These are phyloP conservation scores for Cetonia aurata DNA, from an alignment of 2,888 invertebrate genomes.

Conservation along the genomic window DNA sequence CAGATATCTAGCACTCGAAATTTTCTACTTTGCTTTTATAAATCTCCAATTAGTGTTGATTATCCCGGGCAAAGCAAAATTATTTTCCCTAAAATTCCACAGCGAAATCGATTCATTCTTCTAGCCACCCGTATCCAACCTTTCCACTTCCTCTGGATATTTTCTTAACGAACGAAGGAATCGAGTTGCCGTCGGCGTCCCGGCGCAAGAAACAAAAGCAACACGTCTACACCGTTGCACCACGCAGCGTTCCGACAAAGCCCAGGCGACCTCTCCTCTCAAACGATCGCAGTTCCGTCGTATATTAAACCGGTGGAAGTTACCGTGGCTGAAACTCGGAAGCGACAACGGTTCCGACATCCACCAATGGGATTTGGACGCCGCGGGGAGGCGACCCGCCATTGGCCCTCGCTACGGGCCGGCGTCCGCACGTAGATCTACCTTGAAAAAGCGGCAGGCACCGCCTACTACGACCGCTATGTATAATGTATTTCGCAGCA, in stretches of 20 bases:
- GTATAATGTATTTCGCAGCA: constrained; percentile 63
- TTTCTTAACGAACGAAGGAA: neutral
- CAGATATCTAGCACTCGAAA: too few species aligned
- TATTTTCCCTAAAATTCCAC: too few species aligned
- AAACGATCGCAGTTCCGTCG: neutral
- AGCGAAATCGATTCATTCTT: too few species aligned
- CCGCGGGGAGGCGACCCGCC: constrained; percentile 34
- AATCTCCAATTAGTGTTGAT: too few species aligned
- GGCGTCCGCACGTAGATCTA: constrained; percentile 57
- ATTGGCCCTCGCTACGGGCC: constrained; percentile 48
- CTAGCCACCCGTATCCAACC: neutral
- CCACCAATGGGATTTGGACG: constrained; percentile 23
- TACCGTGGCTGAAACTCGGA: constrained; percentile 12
- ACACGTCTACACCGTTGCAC: neutral
- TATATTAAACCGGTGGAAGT: constrained; percentile 38
- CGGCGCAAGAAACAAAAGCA: too few species aligned
- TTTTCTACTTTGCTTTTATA: too few species aligned
- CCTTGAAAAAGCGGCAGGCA: constrained; percentile 57
- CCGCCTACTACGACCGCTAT: constrained; percentile 61
- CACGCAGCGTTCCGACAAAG: neutral
- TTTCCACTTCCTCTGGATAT: neutral
- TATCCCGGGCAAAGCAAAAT: too few species aligned
- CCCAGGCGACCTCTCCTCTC: neutral
- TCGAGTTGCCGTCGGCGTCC: neutral
- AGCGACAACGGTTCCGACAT: constrained; percentile 45